A percentile compares a stretch with the other conserved stretches of the same genome.
Evolutionary conservation across 2,888 invertebrate species (phyloP).

Genomic region (Lamellibrachia columna): DNA sequence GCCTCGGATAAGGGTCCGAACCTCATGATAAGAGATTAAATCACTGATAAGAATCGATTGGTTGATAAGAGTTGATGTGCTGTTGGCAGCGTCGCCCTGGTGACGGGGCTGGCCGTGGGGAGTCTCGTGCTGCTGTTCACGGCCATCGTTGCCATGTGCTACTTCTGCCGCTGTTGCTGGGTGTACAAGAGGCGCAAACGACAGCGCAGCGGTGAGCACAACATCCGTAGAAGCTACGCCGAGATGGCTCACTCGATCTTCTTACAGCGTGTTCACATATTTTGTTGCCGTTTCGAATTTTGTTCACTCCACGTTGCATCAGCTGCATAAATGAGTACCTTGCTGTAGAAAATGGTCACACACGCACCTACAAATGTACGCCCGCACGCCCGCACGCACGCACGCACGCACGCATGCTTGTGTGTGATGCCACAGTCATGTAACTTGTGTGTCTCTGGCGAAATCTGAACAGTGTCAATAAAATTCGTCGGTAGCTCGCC

Average conservation of each 20-base stretch:
- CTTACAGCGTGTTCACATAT: not conserved
- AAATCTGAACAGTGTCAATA: not conserved
- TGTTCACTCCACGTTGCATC: too few relatives aligned
- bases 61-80: not conserved
- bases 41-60: not conserved
- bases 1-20: not conserved
- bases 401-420: not conserved
- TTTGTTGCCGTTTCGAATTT: not conserved
- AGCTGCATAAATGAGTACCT: not conserved
- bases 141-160: constrained; percentile 27
- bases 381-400: not conserved
- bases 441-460: not conserved
- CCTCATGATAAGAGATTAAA: not conserved
- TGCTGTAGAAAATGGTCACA: not conserved
- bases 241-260: not conserved
- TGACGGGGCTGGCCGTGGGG: constrained; percentile 33
- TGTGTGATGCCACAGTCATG: not conserved
- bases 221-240: not conserved
- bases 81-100: constrained; percentile 30
- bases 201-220: not conserved
- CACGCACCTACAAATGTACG: not conserved
- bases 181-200: constrained; percentile 33
- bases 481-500: not conserved
- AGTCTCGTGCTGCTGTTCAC: constrained; percentile 25
- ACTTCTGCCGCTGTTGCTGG: constrained; percentile 38